These are phyloP conservation scores for Suillia variegata DNA, from an alignment of 2,888 invertebrate genomes.

Conservation along the genomic window DNA sequence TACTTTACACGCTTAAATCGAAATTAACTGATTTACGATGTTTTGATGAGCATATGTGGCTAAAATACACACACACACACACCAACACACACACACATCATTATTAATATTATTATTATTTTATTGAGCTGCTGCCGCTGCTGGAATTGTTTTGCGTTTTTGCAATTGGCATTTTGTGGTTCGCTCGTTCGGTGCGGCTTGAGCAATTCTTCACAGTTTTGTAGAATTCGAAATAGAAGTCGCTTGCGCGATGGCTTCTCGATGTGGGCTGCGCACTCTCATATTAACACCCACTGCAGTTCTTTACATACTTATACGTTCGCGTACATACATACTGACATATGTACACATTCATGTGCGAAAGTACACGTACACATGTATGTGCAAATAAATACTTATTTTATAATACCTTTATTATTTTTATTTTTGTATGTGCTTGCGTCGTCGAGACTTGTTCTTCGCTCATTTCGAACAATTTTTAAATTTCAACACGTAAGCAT, in stretches of 20 bases:
- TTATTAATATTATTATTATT: no score
- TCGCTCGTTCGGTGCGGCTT: not conserved
- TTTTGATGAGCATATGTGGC: slow-evolving; percentile 40
- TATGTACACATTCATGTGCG: no score
- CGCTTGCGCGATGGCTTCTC: not conserved
- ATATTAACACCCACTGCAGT: slow-evolving; percentile 25
- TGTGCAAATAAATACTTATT: no score
- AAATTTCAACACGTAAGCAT: no score
- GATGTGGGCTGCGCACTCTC: slow-evolving; percentile 1
- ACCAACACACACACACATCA: no score
- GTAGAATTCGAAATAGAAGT: not conserved
- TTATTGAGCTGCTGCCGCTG: slow-evolving; percentile 17
- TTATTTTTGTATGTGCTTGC: no score
- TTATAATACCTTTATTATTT: no score
- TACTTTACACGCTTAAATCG: slow-evolving; percentile 28
- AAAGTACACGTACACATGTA: no score
- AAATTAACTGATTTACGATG: slow-evolving; percentile 50
- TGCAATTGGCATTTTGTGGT: not conserved
- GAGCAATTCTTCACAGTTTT: not conserved
- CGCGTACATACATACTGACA: no score
- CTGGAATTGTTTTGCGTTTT: not conserved
- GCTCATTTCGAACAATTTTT: no score
- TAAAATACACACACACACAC: not conserved
- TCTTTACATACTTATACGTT: no score
- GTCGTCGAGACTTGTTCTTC: no score